Evolutionary conservation across 2,113 vertebrate species (phyloP), one percentile per base, ranked within the genome.

Genomic region (Sterrhoptilus dennistouni): DNA sequence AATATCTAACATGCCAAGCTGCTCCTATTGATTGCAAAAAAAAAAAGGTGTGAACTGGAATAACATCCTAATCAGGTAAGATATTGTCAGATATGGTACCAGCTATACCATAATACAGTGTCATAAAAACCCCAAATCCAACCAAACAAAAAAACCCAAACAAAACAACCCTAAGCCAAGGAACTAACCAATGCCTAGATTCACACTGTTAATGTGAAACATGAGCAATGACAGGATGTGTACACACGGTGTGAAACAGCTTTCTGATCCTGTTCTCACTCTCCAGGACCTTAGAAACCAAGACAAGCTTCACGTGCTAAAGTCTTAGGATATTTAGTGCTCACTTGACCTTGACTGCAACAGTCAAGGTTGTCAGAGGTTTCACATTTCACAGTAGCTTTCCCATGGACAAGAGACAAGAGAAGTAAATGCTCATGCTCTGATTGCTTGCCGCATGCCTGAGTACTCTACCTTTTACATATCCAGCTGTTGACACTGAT

Each of bases 291-390:
- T 3, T 72, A 94, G 86, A 93, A 59, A 83, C 53, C 23, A 65
- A 90, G 68, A 80, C 59, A 88, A 95, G 52, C 35, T 88, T 94
- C 42, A 23, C 0, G 1, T 3, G 53, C 82, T 71, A 71, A 82
- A 83, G n/a, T 60, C 47, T 72, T 66, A 81, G 42, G 69, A 27
- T 38, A 84, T 61, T 95, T 95, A 90, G 78, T 83, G 79, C 31
- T 69, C 20, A 60, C 71, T 54, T 97, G 96, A 96, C 95, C 97
- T 97, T 95, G 89, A 75, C 54, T 56, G 36, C 42, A 80, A 84
- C 59, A 97, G 56, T 92, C 91, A 95, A 96, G 86, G 87, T 68
- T 96, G 86, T 84, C 90, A 92, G 75, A 96, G 74, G 78, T 87
- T 91, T 90, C 87, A 68, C 50, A 27, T 91, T 96, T 96, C 76